phyloP scores from a whole-genome alignment of 2,113 vertebrate species.

The Cepphus grylle region DNA sequence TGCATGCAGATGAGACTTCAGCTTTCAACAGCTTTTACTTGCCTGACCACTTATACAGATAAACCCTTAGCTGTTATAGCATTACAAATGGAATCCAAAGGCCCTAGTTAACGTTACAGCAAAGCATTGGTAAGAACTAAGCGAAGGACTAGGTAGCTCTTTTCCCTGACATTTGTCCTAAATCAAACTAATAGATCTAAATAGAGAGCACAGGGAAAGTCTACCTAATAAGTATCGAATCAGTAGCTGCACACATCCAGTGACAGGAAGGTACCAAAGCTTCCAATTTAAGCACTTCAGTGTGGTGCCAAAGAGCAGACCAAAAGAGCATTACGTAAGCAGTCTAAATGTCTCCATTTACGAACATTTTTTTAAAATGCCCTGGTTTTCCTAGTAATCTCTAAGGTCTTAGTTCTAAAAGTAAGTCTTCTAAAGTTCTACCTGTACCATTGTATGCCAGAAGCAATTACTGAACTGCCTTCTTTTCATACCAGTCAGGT shows the following conservation, averaged over 20 bases:
- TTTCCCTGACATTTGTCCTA: background rate
- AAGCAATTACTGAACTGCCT: background rate
- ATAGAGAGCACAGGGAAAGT: background rate
- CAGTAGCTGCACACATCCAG: background rate
- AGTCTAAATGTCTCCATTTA: background rate
- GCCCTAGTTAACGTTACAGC: background rate
- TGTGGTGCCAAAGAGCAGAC: background rate
- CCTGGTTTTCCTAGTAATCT: background rate
- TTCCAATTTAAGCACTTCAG: background rate
- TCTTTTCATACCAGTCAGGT: background rate
- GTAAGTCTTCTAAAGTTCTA: background rate
- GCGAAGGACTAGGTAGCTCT: background rate
- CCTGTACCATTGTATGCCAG: background rate
- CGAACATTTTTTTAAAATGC: accelerated
- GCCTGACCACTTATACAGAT: background rate
- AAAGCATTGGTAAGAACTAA: background rate
- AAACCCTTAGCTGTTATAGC: background rate
- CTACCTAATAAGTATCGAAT: background rate
- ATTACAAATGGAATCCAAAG: background rate
- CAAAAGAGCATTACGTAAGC: background rate
- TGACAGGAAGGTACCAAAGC: background rate
- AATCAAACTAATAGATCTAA: background rate
- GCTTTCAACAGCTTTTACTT: background rate
- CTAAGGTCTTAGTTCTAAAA: background rate
- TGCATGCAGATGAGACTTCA: background rate